Base-by-base conservation (phyloP, 92 coral and sea anemone genomes). In the Pocillopora meandrina region DNA sequence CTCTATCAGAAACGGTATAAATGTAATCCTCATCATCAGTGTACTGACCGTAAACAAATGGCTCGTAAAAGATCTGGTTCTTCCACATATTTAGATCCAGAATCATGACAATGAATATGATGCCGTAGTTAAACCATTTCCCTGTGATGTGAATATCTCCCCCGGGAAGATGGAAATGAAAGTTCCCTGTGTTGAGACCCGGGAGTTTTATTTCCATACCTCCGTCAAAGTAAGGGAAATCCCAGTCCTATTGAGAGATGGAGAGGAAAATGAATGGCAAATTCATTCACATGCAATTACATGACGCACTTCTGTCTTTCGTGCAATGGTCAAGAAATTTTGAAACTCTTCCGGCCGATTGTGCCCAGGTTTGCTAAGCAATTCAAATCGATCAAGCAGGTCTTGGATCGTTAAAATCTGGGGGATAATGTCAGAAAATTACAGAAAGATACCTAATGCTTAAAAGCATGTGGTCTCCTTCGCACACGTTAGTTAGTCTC, bases 71-170 rank as follows among this genome's bases (percentile, higher is more conserved):
- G 47, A 94, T 94, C 62, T 94, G 98, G 78, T 94, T 94, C 79
- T 94, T 94, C 98, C 98, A 94, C 98, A 94, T 94, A 89, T 94
- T 94, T 15, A 94, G 76, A 78, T 94, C 98, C 3, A 94, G 93
- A 47, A 94, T 94, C 98, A 94, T 94, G 17, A 94, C 98, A 55
- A 94, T 92, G 71, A 94, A 92, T 61, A 94, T 94, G 69, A 94
- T 94, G 10, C 98, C 98, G 67, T 94, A 94, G 89, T 94, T 94
- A 87, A 94, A 94, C 98, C 98, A 94, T 69, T 94, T 94, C 61
- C 98, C 95, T 3, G 95, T 84, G 72, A 94, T 94, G 47, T 87
- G 90, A 12, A 94, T 88, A 64, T 94, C 95, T 20, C 98, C 98
- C 17, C 98, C 95, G 13, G 98, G 98, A 3, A 90, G 16, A 15